Percentiles rank a stretch among this genome's conserved stretches.
Evolutionary conservation across 2,113 vertebrate genomes (phyloP).

Genomic region (Paralichthys olivaceus): DNA sequence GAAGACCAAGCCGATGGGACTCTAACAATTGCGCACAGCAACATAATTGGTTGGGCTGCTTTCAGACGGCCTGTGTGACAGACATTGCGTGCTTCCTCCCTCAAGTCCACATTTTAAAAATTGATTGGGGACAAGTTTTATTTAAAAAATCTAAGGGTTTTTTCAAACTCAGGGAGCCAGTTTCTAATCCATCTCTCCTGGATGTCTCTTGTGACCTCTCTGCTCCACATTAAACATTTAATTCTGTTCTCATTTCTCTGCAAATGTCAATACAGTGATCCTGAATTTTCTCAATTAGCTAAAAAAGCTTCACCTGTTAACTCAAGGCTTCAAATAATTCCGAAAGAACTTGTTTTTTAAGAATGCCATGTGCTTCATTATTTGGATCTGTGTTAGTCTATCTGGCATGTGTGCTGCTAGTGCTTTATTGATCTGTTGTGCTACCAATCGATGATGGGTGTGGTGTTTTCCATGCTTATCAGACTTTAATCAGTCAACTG

Average conservation of each 20-base stretch:
- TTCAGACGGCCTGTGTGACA: background rate
- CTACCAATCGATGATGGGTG: constrained; percentile 82
- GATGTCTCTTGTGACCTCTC: background rate
- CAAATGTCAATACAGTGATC: constrained; percentile 4
- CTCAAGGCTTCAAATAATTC: background rate
- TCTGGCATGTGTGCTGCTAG: constrained; percentile 63
- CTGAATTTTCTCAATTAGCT: constrained; percentile 25
- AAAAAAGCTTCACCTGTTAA: constrained; percentile 16
- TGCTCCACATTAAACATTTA: background rate
- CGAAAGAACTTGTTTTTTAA: constrained; percentile 33
- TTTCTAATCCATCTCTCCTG: background rate
- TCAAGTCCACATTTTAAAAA: constrained; percentile 20
- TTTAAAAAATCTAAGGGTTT: background rate
- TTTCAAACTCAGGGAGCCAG: constrained; percentile 7
- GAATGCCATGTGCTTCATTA: constrained; percentile 44
- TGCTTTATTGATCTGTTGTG: constrained; percentile 83
- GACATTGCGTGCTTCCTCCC: background rate
- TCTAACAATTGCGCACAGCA: constrained; percentile 7
- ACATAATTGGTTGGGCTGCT: background rate
- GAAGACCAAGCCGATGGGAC: constrained; percentile 13
- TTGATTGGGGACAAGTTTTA: background rate
- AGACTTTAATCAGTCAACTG: constrained; percentile 84
- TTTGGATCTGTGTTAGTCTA: constrained; percentile 59
- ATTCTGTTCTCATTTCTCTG: background rate
- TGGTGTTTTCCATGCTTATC: constrained; percentile 84